Evolutionary conservation across 1,140 invertebrate genomes (phyloP).

Genomic region (Atopsyche davidsoni): DNA sequence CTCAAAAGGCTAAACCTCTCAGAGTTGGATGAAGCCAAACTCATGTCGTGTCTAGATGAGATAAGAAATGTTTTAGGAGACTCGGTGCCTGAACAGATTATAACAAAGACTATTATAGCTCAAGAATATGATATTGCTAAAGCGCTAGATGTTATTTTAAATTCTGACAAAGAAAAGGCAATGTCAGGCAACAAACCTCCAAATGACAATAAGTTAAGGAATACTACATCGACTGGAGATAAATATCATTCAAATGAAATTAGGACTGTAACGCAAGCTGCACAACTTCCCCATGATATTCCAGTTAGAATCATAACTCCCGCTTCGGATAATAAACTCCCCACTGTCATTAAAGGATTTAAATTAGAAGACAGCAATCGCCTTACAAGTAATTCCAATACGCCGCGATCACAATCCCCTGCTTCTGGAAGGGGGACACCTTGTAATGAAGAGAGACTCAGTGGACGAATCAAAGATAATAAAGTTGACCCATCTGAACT

Average conservation of each 20-base stretch:
- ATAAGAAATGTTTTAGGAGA: constrained; percentile 77
- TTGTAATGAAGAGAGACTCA: constrained; percentile 37
- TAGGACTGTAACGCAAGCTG: neutral
- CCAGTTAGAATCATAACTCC: constrained; percentile 20
- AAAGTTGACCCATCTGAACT: constrained; percentile 51
- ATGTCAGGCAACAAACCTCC: constrained; percentile 28
- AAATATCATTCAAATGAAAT: neutral
- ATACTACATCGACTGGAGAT: neutral
- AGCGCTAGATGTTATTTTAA: constrained; percentile 67
- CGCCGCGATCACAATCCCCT: constrained; percentile 57
- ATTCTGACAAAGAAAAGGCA: constrained; percentile 38
- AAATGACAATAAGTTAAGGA: constrained; percentile 8
- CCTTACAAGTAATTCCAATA: constrained; percentile 35
- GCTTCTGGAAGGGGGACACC: constrained; percentile 51
- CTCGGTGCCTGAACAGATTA: constrained; percentile 59
- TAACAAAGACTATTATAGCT: constrained; percentile 59
- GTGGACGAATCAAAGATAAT: constrained; percentile 46
- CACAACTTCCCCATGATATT: neutral
- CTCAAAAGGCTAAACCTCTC: constrained; percentile 49
- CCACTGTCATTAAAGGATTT: constrained; percentile 42
- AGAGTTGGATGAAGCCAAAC: constrained; percentile 62
- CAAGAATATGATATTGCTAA: constrained; percentile 67
- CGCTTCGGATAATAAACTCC: constrained; percentile 35
- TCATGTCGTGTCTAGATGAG: constrained; percentile 79
- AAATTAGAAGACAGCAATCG: constrained; percentile 39